phyloP scores from a whole-genome alignment of 2,888 invertebrate genomes.

The Spisula solida region DNA sequence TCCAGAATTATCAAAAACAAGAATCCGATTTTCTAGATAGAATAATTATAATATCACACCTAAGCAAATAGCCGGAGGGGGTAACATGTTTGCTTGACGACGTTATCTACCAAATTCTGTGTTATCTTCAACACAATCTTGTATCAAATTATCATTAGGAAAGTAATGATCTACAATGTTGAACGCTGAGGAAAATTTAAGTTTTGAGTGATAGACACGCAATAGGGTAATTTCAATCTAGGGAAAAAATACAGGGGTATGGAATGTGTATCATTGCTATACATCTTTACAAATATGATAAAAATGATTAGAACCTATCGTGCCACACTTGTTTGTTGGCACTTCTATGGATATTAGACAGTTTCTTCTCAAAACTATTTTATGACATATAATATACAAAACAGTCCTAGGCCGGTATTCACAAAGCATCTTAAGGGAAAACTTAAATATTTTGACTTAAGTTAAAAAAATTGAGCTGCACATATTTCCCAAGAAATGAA shows the following conservation, averaged over 20 bases:
- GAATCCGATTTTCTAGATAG: not conserved
- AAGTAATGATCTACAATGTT: constrained; percentile 22
- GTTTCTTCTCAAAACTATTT: not conserved
- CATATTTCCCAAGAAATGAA: too few relatives aligned
- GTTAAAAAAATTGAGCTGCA: too few relatives aligned
- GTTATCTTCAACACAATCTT: constrained; percentile 3
- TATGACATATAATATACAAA: not conserved
- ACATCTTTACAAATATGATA: constrained; percentile 11
- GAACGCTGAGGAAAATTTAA: not conserved
- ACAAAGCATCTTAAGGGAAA: too few relatives aligned
- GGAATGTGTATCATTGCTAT: not conserved
- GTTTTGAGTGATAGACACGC: constrained; percentile 14
- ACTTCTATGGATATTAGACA: not conserved
- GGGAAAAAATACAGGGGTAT: not conserved
- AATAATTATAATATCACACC: constrained; percentile 22
- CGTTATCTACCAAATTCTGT: constrained; percentile 14
- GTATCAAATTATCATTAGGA: constrained; percentile 48
- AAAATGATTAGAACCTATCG: not conserved
- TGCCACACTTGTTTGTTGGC: constrained; percentile 16
- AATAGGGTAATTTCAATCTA: constrained; percentile 23
- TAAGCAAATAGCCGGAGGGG: constrained; percentile 22
- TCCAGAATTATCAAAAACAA: constrained; percentile 7
- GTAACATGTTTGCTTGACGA: constrained; percentile 13
- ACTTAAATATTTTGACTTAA: too few relatives aligned
- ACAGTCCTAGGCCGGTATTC: too few relatives aligned